Evolutionary conservation across 2,113 vertebrate genomes (phyloP).

Genomic region (Pachyramphus minor): DNA sequence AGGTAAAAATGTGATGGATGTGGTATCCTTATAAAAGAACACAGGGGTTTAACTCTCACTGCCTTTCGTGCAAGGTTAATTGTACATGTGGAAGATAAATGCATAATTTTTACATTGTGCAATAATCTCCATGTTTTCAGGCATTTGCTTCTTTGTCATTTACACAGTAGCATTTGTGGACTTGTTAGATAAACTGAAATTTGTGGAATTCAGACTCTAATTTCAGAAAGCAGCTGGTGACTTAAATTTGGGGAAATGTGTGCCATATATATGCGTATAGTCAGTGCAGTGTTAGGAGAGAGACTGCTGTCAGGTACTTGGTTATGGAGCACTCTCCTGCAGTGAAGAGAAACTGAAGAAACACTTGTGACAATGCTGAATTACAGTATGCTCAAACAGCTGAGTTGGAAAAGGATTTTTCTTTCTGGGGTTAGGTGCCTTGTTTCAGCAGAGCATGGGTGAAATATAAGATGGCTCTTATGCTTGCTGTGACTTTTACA

Average conservation of each 20-base stretch:
- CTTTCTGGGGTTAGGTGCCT: background rate
- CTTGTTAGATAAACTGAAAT: background rate
- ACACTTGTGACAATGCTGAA: accelerated
- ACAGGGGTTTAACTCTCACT: accelerated
- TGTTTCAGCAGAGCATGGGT: background rate
- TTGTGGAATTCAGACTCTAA: background rate
- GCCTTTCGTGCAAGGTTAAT: background rate
- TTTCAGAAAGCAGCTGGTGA: background rate
- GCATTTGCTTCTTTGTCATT: background rate
- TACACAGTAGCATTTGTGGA: background rate
- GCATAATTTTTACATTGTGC: accelerated
- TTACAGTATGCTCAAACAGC: background rate
- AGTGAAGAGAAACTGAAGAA: background rate
- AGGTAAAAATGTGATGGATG: background rate
- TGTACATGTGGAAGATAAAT: background rate
- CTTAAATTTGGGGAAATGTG: background rate
- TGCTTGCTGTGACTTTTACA: background rate
- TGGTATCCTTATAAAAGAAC: background rate
- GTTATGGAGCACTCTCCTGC: background rate
- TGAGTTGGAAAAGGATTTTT: background rate
- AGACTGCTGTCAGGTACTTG: background rate
- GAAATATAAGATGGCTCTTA: background rate
- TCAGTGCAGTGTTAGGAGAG: background rate
- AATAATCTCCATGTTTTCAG: background rate
- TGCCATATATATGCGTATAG: accelerated